Evolutionary conservation across 23 tunicate genomes (phyloP).

Genomic region (Clavelina lepadiformis): DNA sequence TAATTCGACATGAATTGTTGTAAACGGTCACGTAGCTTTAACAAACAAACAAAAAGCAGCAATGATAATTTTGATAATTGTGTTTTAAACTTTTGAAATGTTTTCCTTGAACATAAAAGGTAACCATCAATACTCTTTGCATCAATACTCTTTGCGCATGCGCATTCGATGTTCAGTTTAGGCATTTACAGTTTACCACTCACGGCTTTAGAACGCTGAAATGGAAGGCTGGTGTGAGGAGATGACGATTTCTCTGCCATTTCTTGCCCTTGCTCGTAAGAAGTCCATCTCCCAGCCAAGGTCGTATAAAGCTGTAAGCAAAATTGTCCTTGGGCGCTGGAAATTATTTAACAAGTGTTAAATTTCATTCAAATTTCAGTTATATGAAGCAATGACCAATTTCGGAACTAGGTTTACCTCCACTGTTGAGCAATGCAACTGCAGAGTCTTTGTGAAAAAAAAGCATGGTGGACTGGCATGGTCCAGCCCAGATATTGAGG

Average conservation of each 20-base stretch:
- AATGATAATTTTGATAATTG: too few relatives aligned
- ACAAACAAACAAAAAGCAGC: background rate
- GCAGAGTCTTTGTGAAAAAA: constrained; percentile 4
- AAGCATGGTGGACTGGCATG: background rate
- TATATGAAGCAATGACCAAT: too few relatives aligned
- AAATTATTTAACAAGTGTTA: too few relatives aligned
- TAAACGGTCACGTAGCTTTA: constrained; percentile 13
- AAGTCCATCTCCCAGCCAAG: constrained; percentile 29
- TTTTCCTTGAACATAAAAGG: too few relatives aligned
- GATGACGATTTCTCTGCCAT: constrained; percentile 14
- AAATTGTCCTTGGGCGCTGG: constrained; percentile 23
- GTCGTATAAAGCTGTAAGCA: constrained; percentile 8
- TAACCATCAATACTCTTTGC: too few relatives aligned
- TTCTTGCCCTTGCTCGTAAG: constrained; percentile 20
- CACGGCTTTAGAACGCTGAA: constrained; percentile 21
- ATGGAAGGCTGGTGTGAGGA: constrained; percentile 23
- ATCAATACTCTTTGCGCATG: too few relatives aligned
- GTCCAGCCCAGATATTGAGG: constrained; percentile 16
- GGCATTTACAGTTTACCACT: too few relatives aligned
- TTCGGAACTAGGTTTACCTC: too few relatives aligned
- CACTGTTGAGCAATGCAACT: constrained; percentile 1
- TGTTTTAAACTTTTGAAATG: too few relatives aligned
- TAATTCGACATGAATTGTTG: background rate
- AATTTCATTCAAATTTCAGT: too few relatives aligned
- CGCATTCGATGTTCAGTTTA: too few relatives aligned